Evolutionary conservation across 2,113 vertebrate species (phyloP).

Genomic region (Microtus ochrogaster): DNA sequence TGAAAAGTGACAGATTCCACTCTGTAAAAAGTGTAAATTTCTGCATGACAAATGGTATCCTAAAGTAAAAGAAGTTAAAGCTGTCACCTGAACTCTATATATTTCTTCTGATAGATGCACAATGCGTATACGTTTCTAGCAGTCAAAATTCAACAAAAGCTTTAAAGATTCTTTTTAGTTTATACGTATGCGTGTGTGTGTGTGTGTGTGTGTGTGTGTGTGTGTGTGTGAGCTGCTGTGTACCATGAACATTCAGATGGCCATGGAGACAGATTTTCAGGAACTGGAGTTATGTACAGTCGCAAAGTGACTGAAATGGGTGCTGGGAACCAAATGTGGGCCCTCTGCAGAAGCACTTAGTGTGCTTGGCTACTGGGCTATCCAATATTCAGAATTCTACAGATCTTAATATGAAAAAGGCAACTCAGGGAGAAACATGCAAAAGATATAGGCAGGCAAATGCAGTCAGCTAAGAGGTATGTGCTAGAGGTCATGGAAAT

Average conservation of each 20-base stretch:
- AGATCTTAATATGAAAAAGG: background rate
- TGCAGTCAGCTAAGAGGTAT: background rate
- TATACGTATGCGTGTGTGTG: background rate
- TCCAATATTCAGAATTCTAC: background rate
- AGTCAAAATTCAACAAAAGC: background rate
- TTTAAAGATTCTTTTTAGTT: background rate
- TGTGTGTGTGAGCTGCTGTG: too few relatives aligned
- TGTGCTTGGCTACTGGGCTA: background rate
- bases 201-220: background rate
- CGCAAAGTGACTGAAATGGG: background rate
- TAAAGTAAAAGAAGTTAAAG: background rate
- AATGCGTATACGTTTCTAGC: background rate
- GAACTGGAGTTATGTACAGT: background rate
- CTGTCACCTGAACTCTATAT: background rate
- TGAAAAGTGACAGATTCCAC: background rate
- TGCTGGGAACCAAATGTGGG: background rate
- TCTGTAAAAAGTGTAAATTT: slow-evolving; percentile 18
- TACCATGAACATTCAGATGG: too few relatives aligned
- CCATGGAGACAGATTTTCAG: background rate
- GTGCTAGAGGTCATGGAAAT: background rate
- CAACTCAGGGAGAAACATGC: background rate
- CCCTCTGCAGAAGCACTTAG: background rate
- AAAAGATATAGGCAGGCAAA: background rate
- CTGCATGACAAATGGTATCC: background rate
- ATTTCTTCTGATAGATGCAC: background rate